A percentile compares a stretch with the other conserved stretches of the same genome.
phyloP scores from a whole-genome alignment of 2,888 invertebrate genomes.

The Drosophila rellima region DNA sequence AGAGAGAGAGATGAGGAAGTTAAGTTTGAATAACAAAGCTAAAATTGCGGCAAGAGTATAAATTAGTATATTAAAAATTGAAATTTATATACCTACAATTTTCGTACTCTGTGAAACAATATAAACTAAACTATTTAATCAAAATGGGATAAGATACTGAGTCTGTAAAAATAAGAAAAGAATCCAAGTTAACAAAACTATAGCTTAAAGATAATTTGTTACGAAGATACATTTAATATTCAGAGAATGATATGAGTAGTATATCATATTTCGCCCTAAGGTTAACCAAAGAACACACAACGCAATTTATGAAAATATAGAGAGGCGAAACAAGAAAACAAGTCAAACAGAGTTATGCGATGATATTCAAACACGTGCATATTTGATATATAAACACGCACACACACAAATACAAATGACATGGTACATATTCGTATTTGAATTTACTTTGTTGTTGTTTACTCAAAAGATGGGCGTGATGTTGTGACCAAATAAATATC shows the following conservation, averaged over 20 bases:
- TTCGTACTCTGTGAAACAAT: too few relatives aligned
- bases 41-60: not conserved
- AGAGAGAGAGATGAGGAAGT: not conserved
- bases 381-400: conserved; percentile 1
- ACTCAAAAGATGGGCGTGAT: conserved; percentile 40
- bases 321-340: conserved; percentile 16
- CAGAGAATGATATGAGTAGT: conserved; percentile 11
- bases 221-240: conserved; percentile 4
- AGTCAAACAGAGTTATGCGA: conserved; percentile 30
- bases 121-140: too few relatives aligned
- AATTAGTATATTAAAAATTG: too few relatives aligned
- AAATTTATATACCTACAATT: too few relatives aligned
- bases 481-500: conserved; percentile 44
- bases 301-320: conserved; percentile 46
- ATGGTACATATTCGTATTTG: conserved; percentile 18
- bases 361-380: conserved; percentile 33
- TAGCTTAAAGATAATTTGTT: not conserved
- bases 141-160: too few relatives aligned
- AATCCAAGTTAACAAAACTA: not conserved
- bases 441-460: conserved; percentile 41
- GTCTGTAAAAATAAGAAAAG: too few relatives aligned
- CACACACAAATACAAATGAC: conserved; percentile 4
- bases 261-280: conserved; percentile 44
- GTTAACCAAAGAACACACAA: conserved; percentile 33
- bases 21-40: not conserved